Evolutionary conservation across 2,888 invertebrate species (phyloP), one percentile per base, ranked within the genome.

Genomic region (Cryptosula pallasiana): DNA sequence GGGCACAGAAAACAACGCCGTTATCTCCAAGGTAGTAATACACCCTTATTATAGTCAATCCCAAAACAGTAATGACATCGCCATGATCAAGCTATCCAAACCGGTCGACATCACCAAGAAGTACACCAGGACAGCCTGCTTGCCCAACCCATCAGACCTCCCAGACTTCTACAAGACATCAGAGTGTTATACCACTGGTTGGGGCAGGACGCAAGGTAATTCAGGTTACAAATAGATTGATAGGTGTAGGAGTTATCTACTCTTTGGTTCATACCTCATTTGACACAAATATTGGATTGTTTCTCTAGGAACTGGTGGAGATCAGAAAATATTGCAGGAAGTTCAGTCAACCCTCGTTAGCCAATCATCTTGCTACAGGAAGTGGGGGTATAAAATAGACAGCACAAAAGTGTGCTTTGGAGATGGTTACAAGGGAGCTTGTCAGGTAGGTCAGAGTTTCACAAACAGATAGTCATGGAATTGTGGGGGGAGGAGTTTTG

Each of bases 131-230:
- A 23, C 70, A 9, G 70, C 70, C 13, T 70, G 70, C n/a, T 23
- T 70, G 25, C 70, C 70, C 2, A 23, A 45, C 27, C 35, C 25
- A 25, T n/a, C 35, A 23, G 70, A 70, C 16, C 35, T 54, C n/a
- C 3, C 27, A 9, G 63, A 63, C 32, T 70, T 70, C 45, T 54
- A 36, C 70, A 54, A 32, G 16, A 70, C n/a, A 5, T n/a, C 35
- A 9, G 58, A 71, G 29, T 71, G 71, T n/a, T 71, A 71, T 69
- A 71, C 45, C 35, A 70, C 70, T 5, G 70, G 70, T 5, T 70
- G 70, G 70, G 70, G 70, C 35, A 36, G 25, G 23, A 70, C 70
- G 2, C 69, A 69, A 69, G 69, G 69, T 69, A n/a, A n/a, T n/a
- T n/a, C n/a, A n/a, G n/a, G n/a, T n/a, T n/a, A n/a, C n/a, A n/a